Percentiles rank a stretch among this genome's conserved stretches.
These are phyloP conservation scores for Pelecanus crispus DNA, from an alignment of 2,113 vertebrate genomes.

Conservation along the genomic window DNA sequence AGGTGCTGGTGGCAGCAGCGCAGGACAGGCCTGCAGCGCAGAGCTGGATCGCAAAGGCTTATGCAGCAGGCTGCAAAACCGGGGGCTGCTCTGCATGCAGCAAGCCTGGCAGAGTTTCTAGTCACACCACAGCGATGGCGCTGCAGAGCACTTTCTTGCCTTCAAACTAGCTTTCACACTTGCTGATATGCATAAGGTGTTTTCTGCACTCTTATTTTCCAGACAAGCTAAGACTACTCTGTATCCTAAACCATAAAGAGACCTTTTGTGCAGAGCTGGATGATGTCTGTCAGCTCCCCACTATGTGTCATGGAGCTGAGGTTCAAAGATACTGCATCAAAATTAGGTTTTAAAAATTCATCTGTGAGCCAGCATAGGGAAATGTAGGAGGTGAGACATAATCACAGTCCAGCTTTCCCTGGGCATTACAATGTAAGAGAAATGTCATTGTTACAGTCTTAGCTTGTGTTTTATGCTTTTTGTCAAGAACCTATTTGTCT, in stretches of 20 bases:
- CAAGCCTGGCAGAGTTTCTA: not conserved
- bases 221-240: not conserved
- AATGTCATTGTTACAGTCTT: not conserved
- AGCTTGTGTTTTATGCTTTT: not conserved
- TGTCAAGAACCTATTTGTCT: not conserved
- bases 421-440: not conserved
- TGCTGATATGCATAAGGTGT: not conserved
- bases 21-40: rapidly evolving
- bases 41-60: not conserved
- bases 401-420: not conserved
- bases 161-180: not conserved
- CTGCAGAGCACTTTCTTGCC: not conserved
- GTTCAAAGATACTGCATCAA: not conserved
- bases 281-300: not conserved
- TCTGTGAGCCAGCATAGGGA: not conserved
- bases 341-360: conserved; percentile 20
- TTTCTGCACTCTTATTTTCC: not conserved
- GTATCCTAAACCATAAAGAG: not conserved
- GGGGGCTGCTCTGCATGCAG: not conserved
- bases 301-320: not conserved
- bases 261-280: not conserved
- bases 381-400: not conserved
- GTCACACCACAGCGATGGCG: not conserved
- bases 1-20: not conserved
- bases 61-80: not conserved